These are phyloP conservation scores for Cyanocitta stelleri DNA, from an alignment of 2,113 vertebrate species.

Conservation along the genomic window DNA sequence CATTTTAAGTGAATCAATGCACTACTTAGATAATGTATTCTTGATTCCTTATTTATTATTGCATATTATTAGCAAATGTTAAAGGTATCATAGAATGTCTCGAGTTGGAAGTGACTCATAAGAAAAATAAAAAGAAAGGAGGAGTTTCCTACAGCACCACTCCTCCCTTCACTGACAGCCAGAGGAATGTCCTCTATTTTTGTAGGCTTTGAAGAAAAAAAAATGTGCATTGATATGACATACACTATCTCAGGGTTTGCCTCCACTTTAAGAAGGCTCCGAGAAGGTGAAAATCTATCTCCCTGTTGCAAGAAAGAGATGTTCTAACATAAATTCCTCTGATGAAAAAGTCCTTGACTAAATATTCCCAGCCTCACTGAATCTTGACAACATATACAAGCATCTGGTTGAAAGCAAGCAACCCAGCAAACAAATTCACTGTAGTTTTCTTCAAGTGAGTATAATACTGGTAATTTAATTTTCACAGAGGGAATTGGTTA, in stretches of 20 bases:
- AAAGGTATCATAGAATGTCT: background rate
- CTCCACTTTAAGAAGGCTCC: background rate
- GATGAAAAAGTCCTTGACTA: background rate
- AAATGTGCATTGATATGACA: background rate
- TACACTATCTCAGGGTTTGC: background rate
- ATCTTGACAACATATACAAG: background rate
- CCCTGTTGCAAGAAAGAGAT: background rate
- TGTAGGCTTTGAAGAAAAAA: background rate
- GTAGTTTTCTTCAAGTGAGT: background rate
- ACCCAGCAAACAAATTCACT: background rate
- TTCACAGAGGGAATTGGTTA: background rate
- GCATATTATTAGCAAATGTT: background rate
- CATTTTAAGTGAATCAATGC: background rate
- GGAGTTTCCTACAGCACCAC: background rate
- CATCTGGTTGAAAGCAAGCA: background rate
- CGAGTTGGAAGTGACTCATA: accelerated
- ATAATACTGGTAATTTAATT: background rate
- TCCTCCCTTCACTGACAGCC: background rate
- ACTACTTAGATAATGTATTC: background rate
- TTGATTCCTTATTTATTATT: background rate
- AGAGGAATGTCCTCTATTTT: background rate
- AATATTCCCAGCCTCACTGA: background rate
- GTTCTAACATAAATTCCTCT: background rate
- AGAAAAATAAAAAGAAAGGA: background rate
- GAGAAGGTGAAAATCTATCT: background rate